Evolutionary conservation across 2,888 invertebrate species (phyloP), one percentile per base, ranked within the genome.

Genomic region (Dasypogon diadema): DNA sequence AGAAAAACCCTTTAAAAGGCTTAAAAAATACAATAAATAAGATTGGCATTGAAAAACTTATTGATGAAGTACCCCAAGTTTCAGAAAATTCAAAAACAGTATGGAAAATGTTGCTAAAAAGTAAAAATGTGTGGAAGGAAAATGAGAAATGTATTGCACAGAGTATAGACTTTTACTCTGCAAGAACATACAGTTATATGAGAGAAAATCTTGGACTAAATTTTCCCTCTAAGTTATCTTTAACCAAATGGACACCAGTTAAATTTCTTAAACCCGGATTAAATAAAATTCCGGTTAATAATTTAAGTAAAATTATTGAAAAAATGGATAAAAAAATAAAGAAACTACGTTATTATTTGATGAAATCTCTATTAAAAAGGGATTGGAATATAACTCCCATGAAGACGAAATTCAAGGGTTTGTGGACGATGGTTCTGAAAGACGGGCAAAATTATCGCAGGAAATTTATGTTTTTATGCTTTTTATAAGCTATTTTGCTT

Each of bases 321-420:
- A 68, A 74, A 16, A 55, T 76, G 55, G 68, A 46, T 24, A 37
- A 37, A 34, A 42, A 55, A 26, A 65, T n/a, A 12, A 55, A 68
- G 74, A 68, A 16, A 68, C 54, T 22, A 26, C 58, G n/a, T 63
- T 76, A 37, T 54, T 76, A 22, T 60, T 68, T 68, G 74, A 76
- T 26, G 68, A 76, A 46, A 68, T 68, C 18, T 30, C 56, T 14
- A 65, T 76, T 5, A 73, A 72, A 55, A 51, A 76, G 42, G 60
- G 73, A 51, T 12, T 34, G 3, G 8, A 3, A 30, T 3, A 5
- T 30, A 30, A 30, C 8, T 30, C 8, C 4, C 30, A 30, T 8
- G 30, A 30, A 30, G 30, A 3, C 30, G 30, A 30, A 5, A 30
- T 30, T 8, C 30, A 30, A 30, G 30, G 30, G 8, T 30, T 30